These are phyloP conservation scores for Tetraneura akinire DNA, from an alignment of 1,140 invertebrate species.

Conservation along the genomic window DNA sequence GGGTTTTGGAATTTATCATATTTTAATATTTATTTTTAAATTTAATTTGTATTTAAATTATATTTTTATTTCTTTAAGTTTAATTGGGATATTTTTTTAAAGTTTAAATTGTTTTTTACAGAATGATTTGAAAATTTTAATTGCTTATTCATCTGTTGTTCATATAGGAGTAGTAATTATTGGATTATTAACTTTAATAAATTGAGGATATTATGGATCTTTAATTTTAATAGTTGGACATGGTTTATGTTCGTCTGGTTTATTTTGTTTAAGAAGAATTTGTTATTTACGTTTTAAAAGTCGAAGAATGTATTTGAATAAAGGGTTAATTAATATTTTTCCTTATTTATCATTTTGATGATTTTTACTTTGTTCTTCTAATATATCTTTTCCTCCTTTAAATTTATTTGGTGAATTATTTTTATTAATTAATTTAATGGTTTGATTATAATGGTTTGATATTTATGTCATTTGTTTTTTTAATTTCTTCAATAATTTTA, in stretches of 20 bases:
- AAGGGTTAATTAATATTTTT: too few relatives aligned
- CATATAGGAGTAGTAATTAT: constrained; percentile 1
- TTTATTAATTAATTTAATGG: too few relatives aligned
- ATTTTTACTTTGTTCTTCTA: too few relatives aligned
- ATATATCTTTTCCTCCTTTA: too few relatives aligned
- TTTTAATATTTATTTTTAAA: not conserved
- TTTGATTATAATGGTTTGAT: too few relatives aligned
- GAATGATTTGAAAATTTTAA: not conserved
- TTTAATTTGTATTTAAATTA: not conserved
- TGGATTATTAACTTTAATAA: not conserved
- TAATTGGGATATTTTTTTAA: not conserved
- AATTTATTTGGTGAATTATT: too few relatives aligned
- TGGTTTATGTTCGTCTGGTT: not conserved
- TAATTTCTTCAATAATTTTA: too few relatives aligned
- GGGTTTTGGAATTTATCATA: not conserved
- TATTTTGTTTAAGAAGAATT: too few relatives aligned
- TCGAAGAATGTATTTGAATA: too few relatives aligned
- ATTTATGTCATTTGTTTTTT: too few relatives aligned
- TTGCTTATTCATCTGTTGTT: not conserved
- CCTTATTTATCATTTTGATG: too few relatives aligned
- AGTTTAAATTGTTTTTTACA: not conserved
- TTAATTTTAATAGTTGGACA: constrained; percentile 4
- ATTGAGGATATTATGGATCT: not conserved
- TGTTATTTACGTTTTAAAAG: too few relatives aligned
- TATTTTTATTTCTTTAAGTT: not conserved